Conservation (phyloP, 1,140 invertebrate species). For the Neodiprion lecontei region DNA sequence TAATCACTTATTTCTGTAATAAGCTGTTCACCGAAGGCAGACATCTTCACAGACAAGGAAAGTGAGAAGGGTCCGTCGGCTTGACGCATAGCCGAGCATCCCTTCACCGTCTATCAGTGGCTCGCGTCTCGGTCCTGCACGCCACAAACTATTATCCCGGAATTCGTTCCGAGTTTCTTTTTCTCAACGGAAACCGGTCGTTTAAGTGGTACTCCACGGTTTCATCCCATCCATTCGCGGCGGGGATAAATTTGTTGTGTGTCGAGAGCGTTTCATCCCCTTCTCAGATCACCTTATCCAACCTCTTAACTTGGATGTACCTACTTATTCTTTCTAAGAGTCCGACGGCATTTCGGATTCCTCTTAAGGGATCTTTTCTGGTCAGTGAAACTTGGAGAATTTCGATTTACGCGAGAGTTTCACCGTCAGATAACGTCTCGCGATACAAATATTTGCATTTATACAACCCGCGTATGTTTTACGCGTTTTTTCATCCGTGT, state of each 20-base stretch:
- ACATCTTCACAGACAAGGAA: not conserved
- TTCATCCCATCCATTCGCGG: not conserved
- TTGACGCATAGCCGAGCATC: not conserved
- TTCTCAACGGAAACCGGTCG: not conserved
- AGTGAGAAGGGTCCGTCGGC: not conserved
- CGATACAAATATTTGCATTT: too few relatives aligned
- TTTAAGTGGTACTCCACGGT: not conserved
- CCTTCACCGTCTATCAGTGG: not conserved
- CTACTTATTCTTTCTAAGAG: too few relatives aligned
- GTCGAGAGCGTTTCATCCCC: not conserved
- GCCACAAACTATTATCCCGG: not conserved
- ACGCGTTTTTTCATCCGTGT: too few relatives aligned
- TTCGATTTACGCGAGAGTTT: too few relatives aligned
- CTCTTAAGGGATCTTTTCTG: too few relatives aligned
- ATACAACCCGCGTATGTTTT: too few relatives aligned
- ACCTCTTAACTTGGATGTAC: not conserved
- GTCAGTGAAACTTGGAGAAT: too few relatives aligned
- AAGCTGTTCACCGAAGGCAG: not conserved
- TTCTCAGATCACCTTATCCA: not conserved
- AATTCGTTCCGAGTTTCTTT: not conserved
- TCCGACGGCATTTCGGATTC: too few relatives aligned
- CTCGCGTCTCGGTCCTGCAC: not conserved
- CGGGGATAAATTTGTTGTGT: not conserved
- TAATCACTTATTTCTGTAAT: not conserved
- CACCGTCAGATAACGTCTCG: too few relatives aligned